A percentile compares a stretch with the other conserved stretches of the same genome.
These are phyloP conservation scores for Phocoena sinus DNA, from an alignment of 2,113 vertebrate genomes.

Conservation along the genomic window DNA sequence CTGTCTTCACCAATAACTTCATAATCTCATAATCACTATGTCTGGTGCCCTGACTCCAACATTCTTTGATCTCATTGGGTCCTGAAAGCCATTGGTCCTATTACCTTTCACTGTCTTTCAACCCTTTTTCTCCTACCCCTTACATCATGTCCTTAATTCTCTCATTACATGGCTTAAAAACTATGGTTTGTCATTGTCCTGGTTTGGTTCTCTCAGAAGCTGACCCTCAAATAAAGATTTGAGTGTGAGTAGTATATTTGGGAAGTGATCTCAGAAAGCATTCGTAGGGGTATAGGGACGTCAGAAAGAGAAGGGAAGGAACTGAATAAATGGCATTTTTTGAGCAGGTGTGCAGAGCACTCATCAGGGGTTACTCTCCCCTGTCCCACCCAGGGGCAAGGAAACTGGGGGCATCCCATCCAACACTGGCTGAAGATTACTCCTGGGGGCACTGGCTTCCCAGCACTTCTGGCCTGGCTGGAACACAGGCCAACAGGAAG, in stretches of 20 bases:
- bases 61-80: background rate
- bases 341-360: background rate
- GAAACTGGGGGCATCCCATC: background rate
- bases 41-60: background rate
- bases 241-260: background rate
- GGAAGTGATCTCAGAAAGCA: background rate
- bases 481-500: background rate
- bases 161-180: background rate
- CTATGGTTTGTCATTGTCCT: background rate
- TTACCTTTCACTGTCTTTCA: background rate
- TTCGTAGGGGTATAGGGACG: background rate
- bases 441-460: background rate
- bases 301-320: background rate
- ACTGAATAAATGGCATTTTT: background rate
- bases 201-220: background rate
- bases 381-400: background rate
- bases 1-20: background rate
- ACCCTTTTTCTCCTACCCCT: background rate
- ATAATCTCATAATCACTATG: background rate
- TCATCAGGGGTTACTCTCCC: background rate
- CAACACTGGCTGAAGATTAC: background rate
- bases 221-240: background rate
- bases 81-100: background rate
- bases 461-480: background rate
- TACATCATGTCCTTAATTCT: background rate